Percentiles rank a stretch among this genome's conserved stretches.
Conservation (phyloP, 2,888 invertebrate genomes). For the Coleophora flavipennella region DNA sequence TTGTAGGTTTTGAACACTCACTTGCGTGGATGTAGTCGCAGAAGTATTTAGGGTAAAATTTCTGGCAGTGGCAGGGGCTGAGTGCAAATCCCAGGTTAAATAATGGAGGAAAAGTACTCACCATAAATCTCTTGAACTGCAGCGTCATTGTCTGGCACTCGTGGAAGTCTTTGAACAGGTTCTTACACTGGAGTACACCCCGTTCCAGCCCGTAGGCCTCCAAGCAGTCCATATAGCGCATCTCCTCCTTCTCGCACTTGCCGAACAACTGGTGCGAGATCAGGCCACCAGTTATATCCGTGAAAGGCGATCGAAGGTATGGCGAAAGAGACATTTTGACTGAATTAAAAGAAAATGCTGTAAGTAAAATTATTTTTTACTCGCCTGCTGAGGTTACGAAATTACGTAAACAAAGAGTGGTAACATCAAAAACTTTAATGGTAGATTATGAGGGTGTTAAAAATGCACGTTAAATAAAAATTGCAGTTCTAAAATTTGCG, state of each 20-base stretch:
- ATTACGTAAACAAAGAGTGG: constrained; percentile 44
- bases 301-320: constrained; percentile 78
- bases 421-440: background rate
- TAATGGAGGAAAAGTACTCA: constrained; percentile 25
- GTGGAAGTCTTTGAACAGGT: constrained; percentile 76
- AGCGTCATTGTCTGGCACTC: constrained; percentile 78
- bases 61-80: too few species aligned
- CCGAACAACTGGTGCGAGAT: constrained; percentile 77
- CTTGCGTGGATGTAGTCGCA: too few species aligned
- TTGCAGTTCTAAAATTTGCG: background rate
- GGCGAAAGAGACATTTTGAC: constrained; percentile 75
- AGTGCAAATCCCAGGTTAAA: too few species aligned
- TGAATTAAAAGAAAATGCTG: constrained; percentile 7
- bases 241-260: constrained; percentile 78
- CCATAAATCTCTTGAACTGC: constrained; percentile 73
- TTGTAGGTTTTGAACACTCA: too few species aligned
- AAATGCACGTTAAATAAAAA: background rate
- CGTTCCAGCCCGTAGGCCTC: constrained; percentile 85
- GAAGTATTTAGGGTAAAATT: too few species aligned
- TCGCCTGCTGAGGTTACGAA: constrained; percentile 18
- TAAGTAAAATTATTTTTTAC: constrained; percentile 14
- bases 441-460: background rate
- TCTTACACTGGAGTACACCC: constrained; percentile 74
- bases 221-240: constrained; percentile 81
- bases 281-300: constrained; percentile 78